A percentile compares a stretch with the other conserved stretches of the same genome.
phyloP scores from a whole-genome alignment of 1,140 invertebrate genomes.

The Bombus consobrinus region DNA sequence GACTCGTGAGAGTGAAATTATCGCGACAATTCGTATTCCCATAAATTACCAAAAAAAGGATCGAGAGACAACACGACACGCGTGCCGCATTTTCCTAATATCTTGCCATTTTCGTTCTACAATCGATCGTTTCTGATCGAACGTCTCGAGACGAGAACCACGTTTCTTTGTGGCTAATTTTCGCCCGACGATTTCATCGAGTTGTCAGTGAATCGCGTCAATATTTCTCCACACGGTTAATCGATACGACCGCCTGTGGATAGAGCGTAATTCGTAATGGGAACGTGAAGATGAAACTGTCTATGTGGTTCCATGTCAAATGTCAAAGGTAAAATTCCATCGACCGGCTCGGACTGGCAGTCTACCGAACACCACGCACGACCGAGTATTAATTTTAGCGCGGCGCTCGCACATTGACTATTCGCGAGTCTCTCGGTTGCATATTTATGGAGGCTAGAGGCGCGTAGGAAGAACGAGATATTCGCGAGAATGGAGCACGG shows the following conservation, averaged over 20 bases:
- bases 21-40: slow-evolving; percentile 40
- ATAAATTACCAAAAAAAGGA: neutral
- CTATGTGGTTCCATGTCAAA: slow-evolving; percentile 12
- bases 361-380: neutral
- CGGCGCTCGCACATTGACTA: neutral
- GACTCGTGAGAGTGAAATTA: slow-evolving; percentile 29
- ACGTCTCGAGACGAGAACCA: neutral
- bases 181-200: neutral
- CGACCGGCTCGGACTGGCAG: too few species aligned
- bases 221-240: neutral
- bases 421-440: slow-evolving; percentile 1
- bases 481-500: slow-evolving; percentile 12
- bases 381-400: slow-evolving; percentile 45
- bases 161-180: neutral
- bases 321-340: slow-evolving; percentile 43
- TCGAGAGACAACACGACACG: neutral
- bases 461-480: slow-evolving; percentile 47
- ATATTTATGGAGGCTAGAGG: slow-evolving; percentile 39
- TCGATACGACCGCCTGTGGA: neutral
- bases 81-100: slow-evolving; percentile 33
- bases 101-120: slow-evolving; percentile 35
- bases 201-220: accelerated
- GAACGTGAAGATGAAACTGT: neutral
- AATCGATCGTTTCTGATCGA: neutral
- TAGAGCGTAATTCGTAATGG: neutral